Conservation (phyloP, 2,113 vertebrate genomes). For the Chascanopsetta lugubris region DNA sequence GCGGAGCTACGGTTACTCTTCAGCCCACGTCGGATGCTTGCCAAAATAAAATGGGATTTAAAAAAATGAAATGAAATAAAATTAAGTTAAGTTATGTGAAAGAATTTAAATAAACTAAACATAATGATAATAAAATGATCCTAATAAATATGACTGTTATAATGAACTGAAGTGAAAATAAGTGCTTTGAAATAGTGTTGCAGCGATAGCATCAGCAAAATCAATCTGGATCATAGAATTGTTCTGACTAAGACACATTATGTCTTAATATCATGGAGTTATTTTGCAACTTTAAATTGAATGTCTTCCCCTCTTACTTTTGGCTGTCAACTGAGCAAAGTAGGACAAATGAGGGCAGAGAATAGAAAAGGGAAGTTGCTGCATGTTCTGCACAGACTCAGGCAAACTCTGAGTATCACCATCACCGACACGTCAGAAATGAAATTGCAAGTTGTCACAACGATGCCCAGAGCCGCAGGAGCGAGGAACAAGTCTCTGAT, state of each 20-base stretch:
- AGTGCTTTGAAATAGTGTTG: too few relatives aligned
- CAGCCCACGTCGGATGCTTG: too few relatives aligned
- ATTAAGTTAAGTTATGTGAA: too few relatives aligned
- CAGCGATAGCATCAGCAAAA: too few relatives aligned
- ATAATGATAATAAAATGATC: too few relatives aligned
- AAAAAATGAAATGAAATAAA: too few relatives aligned
- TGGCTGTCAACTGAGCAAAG: neutral
- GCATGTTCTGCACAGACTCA: neutral
- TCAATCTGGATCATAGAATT: too few relatives aligned
- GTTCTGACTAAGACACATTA: slow-evolving; percentile 1
- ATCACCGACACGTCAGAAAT: neutral
- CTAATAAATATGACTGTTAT: too few relatives aligned
- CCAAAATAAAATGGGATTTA: too few relatives aligned
- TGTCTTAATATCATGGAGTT: neutral
- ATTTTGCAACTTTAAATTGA: neutral
- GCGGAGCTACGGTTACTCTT: too few relatives aligned
- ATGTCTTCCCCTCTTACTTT: neutral
- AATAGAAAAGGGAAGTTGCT: neutral
- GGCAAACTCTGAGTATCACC: neutral
- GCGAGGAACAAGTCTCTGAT: neutral
- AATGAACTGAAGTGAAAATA: too few relatives aligned
- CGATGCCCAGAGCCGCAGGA: neutral
- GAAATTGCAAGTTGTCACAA: neutral
- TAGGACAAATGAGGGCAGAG: neutral
- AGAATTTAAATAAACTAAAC: too few relatives aligned